Conservation (phyloP, 2,797 vertebrate genomes). For the Enteromius paludinosus region DNA sequence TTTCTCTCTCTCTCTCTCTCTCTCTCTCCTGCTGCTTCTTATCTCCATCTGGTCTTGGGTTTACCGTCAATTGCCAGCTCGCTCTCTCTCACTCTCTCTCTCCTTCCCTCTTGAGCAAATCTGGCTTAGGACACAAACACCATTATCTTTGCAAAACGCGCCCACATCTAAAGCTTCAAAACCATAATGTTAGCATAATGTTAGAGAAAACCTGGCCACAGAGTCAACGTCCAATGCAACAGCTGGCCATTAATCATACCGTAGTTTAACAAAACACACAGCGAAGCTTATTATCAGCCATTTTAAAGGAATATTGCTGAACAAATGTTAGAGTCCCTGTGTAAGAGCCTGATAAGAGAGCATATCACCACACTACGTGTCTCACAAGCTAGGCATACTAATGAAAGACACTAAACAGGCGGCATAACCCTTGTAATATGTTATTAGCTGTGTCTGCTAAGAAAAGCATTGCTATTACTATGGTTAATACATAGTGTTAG, state of each 20-base stretch:
- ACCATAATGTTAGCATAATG: conserved; percentile 21
- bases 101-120: conserved; percentile 35
- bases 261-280: conserved; percentile 51
- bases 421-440: neutral
- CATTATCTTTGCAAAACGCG: conserved; percentile 51
- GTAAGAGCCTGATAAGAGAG: conserved; percentile 58
- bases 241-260: conserved; percentile 58
- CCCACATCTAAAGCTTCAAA: conserved; percentile 52
- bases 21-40: conserved; percentile 33
- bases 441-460: conserved; percentile 17
- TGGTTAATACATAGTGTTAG: neutral
- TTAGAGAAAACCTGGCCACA: conserved; percentile 42
- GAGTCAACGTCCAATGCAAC: conserved; percentile 49
- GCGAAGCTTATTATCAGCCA: conserved; percentile 59
- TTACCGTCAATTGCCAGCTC: conserved; percentile 41
- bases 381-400: conserved; percentile 56
- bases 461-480: conserved; percentile 1
- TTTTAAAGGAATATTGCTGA: conserved; percentile 62
- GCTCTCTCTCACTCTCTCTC: conserved; percentile 13
- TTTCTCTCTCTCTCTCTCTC: conserved; percentile 26
- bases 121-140: conserved; percentile 47
- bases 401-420: conserved; percentile 49
- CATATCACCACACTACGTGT: conserved; percentile 39
- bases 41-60: conserved; percentile 58
- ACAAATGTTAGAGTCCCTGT: conserved; percentile 53